Evolutionary conservation across 2,113 vertebrate genomes (phyloP).

Genomic region (Lophura nycthemera): DNA sequence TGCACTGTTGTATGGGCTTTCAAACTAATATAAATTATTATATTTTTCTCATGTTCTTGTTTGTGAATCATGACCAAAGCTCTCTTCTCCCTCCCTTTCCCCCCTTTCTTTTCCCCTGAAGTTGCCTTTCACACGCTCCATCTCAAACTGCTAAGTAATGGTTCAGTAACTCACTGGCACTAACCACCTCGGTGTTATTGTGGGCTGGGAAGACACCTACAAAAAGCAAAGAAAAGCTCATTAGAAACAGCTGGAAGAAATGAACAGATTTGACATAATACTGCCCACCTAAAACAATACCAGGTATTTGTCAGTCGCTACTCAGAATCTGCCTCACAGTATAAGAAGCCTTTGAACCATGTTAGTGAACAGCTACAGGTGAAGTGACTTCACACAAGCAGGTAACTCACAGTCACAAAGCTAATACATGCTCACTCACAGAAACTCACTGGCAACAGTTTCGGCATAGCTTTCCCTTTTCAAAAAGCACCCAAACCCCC

Average conservation of each 20-base stretch:
- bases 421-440: background rate
- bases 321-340: background rate
- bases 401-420: background rate
- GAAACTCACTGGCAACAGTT: background rate
- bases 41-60: background rate
- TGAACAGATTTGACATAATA: background rate
- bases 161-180: constrained; percentile 82
- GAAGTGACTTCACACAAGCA: background rate
- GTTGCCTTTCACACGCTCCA: background rate
- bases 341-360: background rate
- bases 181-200: constrained; percentile 90
- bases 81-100: fast-evolving
- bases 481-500: background rate
- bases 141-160: background rate
- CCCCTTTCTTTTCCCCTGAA: background rate
- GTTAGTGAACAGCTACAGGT: background rate
- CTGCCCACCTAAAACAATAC: background rate
- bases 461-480: background rate
- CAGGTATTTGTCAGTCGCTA: fast-evolving
- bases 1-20: background rate
- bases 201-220: constrained; percentile 81
- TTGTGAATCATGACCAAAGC: background rate
- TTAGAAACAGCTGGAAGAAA: background rate
- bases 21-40: background rate
- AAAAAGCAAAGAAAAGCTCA: constrained; percentile 44